Base-by-base conservation (phyloP, 2,113 vertebrate species). In the Notarius lentiginosus region DNA sequence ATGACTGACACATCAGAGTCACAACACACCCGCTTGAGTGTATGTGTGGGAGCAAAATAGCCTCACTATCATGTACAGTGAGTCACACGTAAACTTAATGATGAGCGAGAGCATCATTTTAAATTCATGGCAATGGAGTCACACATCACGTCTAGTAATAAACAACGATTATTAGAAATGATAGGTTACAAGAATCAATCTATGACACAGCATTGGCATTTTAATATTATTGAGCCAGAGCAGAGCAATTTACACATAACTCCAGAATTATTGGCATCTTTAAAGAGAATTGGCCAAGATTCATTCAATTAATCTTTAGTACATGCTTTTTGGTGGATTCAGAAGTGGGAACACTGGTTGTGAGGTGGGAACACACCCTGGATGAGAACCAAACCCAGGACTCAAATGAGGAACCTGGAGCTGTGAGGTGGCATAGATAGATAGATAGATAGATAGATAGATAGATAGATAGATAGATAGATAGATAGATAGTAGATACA, bases 21-120 rank as follows among this genome's bases (percentile, higher is more conserved):
- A 73, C 12, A 41, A 47, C 30, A 47, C 20, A 60, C 68, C 47
- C 51, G 10, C 68, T 22, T 73, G 82, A n/a, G 60, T 65, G 20
- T 60, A 11, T 63, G 41, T 65, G 80, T 82, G 80, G 80, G 61
- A 51, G 61, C n/a, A 49, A 66, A 82, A 27, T 41, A 24, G 30
- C 41, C 41, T 41, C 41, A 41, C 83, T 84, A 75, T 61, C 30
- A 27, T 51, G 68, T 34, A 73, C 53, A 75, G 22, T 60, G 68
- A 84, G 83, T 84, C 66, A 84, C 66, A 58, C 30, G 41, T 27
- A 41, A 84, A 73, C 11, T 34, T 60, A 12, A 22, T 73, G 30
- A 73, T 84, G 68, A 73, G 41, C 58, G 51, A 84, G 66, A 84
- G 8, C 66, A 56, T 79, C 18, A 2, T 68, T 55, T 83, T 9